Base-by-base conservation (phyloP, 2,113 vertebrate species). In the Drymodes brunneopygia region DNA sequence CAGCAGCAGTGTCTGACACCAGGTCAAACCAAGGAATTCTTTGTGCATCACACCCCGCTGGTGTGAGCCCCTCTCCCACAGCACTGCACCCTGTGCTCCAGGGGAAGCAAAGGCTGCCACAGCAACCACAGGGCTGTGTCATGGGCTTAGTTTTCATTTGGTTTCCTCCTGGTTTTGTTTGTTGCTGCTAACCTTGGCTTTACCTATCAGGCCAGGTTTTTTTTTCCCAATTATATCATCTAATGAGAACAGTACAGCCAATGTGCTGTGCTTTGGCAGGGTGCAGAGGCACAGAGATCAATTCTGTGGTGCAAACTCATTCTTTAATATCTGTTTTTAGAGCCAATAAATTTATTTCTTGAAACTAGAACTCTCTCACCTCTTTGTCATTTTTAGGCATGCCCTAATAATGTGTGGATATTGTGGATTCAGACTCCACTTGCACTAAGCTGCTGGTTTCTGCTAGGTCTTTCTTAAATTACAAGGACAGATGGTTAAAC, bases 401-500 rank as follows among this genome's bases (percentile, higher is more conserved):
- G 28, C 8, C 38, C 42, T 88, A n/a, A n/a, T n/a, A n/a, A n/a
- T n/a, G n/a, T n/a, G n/a, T n/a, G n/a, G n/a, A n/a, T 77, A 58
- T 8, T 66, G 71, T 25, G 23, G 31, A 84, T 65, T 79, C 50
- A 36, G 57, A 53, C 64, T 88, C 56, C 9, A 19, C 35, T 73
- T 54, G 35, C 69, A 94, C 12, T 47, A 71, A 51, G 38, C 47
- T 75, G 60, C 71, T 51, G 12, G 48, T n/a, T 80, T 66, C 62
- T 70, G 42, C 78, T 86, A 42, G 18, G 45, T 74, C 31, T 85
- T 87, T 71, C 84, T 93, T 92, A 66, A 86, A 53, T 74, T 74
- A 56, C 25, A n/a, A 92, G 62, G 90, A 90, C 81, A 95, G 92
- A 90, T 91, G 88, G 91, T 56, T 95, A 92, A 96, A 89, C 72